Evolutionary conservation across 1,140 invertebrate species (phyloP).

Genomic region (Drosophila leontia): DNA sequence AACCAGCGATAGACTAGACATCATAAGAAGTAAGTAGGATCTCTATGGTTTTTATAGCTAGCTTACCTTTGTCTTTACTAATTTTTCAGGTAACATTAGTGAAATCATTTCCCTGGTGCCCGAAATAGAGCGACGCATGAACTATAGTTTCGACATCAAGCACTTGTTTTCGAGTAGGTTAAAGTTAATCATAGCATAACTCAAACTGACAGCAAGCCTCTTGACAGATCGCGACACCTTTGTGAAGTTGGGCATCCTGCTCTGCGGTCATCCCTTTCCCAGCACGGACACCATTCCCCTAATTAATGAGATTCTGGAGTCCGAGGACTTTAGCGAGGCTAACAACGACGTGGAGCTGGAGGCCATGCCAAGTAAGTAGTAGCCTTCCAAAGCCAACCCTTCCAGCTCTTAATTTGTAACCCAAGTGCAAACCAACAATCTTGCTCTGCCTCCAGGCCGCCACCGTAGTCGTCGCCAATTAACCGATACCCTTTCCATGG

Average conservation of each 20-base stretch:
- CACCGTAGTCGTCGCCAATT: conserved; percentile 22
- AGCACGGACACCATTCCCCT: conserved; percentile 78
- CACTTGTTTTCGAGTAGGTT: conserved; percentile 76
- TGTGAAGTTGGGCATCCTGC: conserved; percentile 86
- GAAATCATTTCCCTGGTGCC: conserved; percentile 70
- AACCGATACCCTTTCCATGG: conserved; percentile 8
- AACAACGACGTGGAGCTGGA: conserved; percentile 85
- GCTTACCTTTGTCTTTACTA: neutral
- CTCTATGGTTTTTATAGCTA: neutral
- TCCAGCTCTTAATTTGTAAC: no score
- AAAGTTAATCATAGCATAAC: neutral
- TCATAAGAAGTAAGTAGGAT: conserved; percentile 85
- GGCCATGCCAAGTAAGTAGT: conserved; percentile 87
- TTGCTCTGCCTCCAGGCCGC: conserved; percentile 33
- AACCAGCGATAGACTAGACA: conserved; percentile 87
- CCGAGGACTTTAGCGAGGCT: conserved; percentile 86
- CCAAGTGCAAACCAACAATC: neutral
- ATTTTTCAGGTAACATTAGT: conserved; percentile 60
- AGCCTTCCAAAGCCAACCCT: no score
- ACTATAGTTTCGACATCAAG: conserved; percentile 80
- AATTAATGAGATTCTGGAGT: conserved; percentile 85
- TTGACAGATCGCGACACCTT: conserved; percentile 75
- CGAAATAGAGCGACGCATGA: conserved; percentile 72
- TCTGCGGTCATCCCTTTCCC: conserved; percentile 87
- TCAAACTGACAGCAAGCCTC: neutral